Evolutionary conservation across 2,888 invertebrate species (phyloP).

Genomic region (Hofmannophila pseudospretella): DNA sequence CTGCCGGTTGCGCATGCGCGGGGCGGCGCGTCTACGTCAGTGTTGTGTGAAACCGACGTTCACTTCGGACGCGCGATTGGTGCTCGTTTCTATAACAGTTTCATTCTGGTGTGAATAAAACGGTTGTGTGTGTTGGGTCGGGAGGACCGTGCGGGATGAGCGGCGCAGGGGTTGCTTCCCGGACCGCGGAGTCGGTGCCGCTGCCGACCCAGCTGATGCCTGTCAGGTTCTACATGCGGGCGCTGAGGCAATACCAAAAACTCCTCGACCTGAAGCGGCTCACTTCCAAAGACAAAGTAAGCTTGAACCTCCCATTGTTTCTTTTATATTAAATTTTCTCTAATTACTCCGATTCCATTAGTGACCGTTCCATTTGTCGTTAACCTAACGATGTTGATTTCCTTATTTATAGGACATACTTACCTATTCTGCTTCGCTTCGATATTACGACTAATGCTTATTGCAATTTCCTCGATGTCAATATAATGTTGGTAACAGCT

Average conservation of each 20-base stretch:
- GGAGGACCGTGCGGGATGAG: conserved; percentile 43
- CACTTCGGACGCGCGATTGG: conserved; percentile 73
- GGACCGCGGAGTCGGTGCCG: conserved; percentile 43
- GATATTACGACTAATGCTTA: background rate
- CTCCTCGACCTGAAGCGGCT: conserved; percentile 76
- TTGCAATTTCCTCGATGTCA: background rate
- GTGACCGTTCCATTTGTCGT: too few species aligned
- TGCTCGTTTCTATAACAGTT: conserved; percentile 43
- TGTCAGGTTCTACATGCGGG: conserved; percentile 76
- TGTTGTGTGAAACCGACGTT: conserved; percentile 67
- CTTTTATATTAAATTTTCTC: background rate
- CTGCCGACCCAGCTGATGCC: conserved; percentile 55
- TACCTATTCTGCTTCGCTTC: too few species aligned
- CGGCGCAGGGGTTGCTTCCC: conserved; percentile 61
- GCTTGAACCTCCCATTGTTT: too few species aligned
- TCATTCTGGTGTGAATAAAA: conserved; percentile 44
- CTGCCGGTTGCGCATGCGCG: conserved; percentile 60
- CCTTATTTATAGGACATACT: too few species aligned
- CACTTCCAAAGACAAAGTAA: conserved; percentile 74
- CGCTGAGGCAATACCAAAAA: conserved; percentile 80
- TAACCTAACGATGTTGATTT: too few species aligned
- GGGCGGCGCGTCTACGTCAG: conserved; percentile 55
- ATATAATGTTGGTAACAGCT: background rate
- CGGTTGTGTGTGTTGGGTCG: conserved; percentile 32
- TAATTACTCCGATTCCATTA: too few species aligned